Percentiles rank a stretch among this genome's conserved stretches.
Conservation (phyloP, 2,113 vertebrate genomes). For the Pagrus major region DNA sequence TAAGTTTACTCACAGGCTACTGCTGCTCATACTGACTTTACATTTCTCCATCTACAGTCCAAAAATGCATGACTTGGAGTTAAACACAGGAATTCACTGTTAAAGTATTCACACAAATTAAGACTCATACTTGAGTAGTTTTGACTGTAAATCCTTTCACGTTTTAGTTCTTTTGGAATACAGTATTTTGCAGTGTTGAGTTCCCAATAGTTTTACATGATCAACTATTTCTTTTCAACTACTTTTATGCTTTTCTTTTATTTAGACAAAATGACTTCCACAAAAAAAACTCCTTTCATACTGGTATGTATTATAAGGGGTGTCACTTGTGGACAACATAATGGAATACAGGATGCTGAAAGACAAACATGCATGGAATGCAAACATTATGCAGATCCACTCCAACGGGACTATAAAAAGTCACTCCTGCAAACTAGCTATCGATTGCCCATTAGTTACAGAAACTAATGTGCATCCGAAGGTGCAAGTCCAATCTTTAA, state of each 20-base stretch:
- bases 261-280: not conserved
- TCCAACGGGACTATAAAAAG: slow-evolving; percentile 33
- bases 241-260: not conserved
- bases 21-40: not conserved
- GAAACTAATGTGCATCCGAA: slow-evolving; percentile 58
- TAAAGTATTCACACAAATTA: too few relatives aligned
- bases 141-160: not conserved
- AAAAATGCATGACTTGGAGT: not conserved
- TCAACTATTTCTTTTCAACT: not conserved
- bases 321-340: not conserved
- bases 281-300: not conserved
- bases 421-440: slow-evolving; percentile 38
- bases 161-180: not conserved
- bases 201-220: not conserved
- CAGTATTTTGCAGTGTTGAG: not conserved
- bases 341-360: not conserved
- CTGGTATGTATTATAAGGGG: not conserved
- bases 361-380: not conserved
- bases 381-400: not conserved
- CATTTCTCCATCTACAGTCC: not conserved
- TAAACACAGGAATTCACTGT: too few relatives aligned
- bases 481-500: slow-evolving; percentile 57
- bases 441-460: slow-evolving; percentile 57
- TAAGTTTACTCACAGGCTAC: not conserved
- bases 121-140: not conserved